Percentiles rank a stretch among this genome's conserved stretches.
Conservation (phyloP, 2,888 invertebrate genomes). For the Sesia apiformis region DNA sequence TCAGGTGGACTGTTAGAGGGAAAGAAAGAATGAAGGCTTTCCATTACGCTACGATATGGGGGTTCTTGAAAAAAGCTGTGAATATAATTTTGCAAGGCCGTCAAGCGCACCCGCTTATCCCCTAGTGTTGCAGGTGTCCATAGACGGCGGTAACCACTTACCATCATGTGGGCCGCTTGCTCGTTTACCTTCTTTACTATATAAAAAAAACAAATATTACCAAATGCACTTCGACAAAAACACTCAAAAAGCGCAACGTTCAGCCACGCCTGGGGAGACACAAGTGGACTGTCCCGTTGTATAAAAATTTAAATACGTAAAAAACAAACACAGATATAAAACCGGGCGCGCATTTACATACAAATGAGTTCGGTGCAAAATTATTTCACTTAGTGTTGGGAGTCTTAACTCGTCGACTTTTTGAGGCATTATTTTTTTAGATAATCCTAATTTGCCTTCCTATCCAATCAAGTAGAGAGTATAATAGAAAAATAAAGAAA, state of each 20-base stretch:
- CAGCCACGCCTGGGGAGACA: background rate
- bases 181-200: background rate
- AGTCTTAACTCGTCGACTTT: background rate
- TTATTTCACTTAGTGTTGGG: slow-evolving; percentile 2
- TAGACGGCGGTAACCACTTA: background rate
- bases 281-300: background rate
- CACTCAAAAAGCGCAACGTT: background rate
- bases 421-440: too few relatives aligned
- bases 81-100: background rate
- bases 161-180: too few relatives aligned
- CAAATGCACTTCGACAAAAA: background rate
- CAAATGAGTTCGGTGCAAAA: slow-evolving; percentile 5
- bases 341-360: slow-evolving; percentile 4
- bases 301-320: background rate
- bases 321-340: slow-evolving; percentile 3
- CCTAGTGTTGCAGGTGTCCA: background rate
- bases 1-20: too few relatives aligned
- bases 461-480: too few relatives aligned
- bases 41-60: background rate
- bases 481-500: too few relatives aligned
- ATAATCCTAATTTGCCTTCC: too few relatives aligned
- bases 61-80: too few relatives aligned
- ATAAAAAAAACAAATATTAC: background rate
- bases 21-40: background rate
- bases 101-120: background rate